Evolutionary conservation across 1,140 invertebrate genomes (phyloP).

Genomic region (Rhysida immarginata): DNA sequence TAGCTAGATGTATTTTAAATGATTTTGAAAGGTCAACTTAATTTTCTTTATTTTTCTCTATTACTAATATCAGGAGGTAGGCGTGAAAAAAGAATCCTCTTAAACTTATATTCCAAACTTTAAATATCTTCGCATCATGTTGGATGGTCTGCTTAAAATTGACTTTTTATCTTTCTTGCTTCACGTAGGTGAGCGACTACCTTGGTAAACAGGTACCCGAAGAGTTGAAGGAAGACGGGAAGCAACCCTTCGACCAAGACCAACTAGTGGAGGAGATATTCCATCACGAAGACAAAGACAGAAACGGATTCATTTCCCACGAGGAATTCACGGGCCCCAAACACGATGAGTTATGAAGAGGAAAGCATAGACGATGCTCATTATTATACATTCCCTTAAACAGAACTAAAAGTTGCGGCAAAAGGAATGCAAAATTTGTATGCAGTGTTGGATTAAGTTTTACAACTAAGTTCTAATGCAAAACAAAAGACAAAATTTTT

Average conservation of each 20-base stretch:
- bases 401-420: neutral
- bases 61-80: too few relatives aligned
- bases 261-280: constrained; percentile 91
- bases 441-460: too few relatives aligned
- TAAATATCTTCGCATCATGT: too few relatives aligned
- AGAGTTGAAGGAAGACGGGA: constrained; percentile 42
- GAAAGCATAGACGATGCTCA: too few relatives aligned
- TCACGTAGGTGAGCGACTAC: constrained; percentile 64
- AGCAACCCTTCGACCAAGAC: constrained; percentile 50
- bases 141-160: constrained; percentile 6
- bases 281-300: constrained; percentile 89
- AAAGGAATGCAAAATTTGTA: too few relatives aligned
- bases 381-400: neutral
- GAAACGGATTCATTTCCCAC: constrained; percentile 87
- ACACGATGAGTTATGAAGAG: constrained; percentile 81
- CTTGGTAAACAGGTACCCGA: constrained; percentile 77
- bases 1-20: too few relatives aligned
- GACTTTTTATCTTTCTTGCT: constrained; percentile 9
- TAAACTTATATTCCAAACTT: too few relatives aligned
- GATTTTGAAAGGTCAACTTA: too few relatives aligned
- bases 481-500: too few relatives aligned
- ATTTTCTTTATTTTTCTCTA: too few relatives aligned
- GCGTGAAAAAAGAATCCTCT: too few relatives aligned
- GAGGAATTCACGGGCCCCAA: constrained; percentile 93
- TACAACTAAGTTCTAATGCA: too few relatives aligned